Base-by-base conservation (phyloP, 2,888 invertebrate genomes). In the Teleiodes luculella region DNA sequence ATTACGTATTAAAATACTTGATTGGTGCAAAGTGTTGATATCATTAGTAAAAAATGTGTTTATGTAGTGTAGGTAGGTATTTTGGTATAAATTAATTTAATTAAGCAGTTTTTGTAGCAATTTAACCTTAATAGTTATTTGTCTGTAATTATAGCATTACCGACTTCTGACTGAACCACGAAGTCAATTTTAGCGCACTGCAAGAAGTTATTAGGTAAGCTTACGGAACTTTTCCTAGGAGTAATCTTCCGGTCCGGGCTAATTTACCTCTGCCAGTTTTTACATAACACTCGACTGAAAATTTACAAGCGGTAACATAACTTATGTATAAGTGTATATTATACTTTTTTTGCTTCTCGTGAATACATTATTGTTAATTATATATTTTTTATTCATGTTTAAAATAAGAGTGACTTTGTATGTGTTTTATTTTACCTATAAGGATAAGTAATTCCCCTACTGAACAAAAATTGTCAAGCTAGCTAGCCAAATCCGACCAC, bases 131-230 rank as follows among this genome's bases (percentile, higher is more conserved):
- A 41, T 20, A 18, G 18, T 41, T 7, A 20, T 28, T 6, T 43
- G 20, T 24, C 7, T 28, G 20, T 20, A 43, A 20, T 11, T 20
- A 20, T 13, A n/a, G 43, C 24, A n/a, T 4, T 10, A 28, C 10
- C 8, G n/a, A 39, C 41, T n/a, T n/a, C n/a, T 20, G 20, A 1
- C 10, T 20, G 24, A n/a, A 33, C 35, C 35, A 48, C 35, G 39
- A 24, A 51, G 45, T 16, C 28, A 55, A 51, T 55, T 33, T 30
- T 31, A 13, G 6, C n/a, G n/a, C 37, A 51, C 35, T 49, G 49
- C 16, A 24, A 35, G 28, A 41, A 28, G 54, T 54, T 54, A 54
- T 51, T 51, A n/a, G n/a, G n/a, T n/a, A 51, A 51, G 39, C 36
- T 33, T 28, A n/a, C 45, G 55, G 51, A 51, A 49, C 49, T 54